A percentile compares a stretch with the other conserved stretches of the same genome.
Evolutionary conservation across 2,888 invertebrate genomes (phyloP).

Genomic region (Pollenia labialis): DNA sequence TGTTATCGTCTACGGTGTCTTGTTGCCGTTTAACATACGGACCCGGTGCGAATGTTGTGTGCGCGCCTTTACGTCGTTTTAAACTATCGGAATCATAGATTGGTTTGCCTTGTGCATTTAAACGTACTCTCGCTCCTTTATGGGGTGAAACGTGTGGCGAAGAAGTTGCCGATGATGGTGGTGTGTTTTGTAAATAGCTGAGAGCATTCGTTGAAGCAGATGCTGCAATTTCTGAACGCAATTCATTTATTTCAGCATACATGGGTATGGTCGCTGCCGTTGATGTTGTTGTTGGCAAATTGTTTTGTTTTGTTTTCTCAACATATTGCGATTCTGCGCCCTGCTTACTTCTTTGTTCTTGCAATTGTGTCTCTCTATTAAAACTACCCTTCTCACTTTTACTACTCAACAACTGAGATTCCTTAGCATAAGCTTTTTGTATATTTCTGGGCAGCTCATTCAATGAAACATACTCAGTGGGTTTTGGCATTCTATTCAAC

Average conservation of each 20-base stretch:
- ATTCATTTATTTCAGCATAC: slow-evolving; percentile 82
- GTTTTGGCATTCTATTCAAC: slow-evolving; percentile 79
- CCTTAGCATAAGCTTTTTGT: slow-evolving; percentile 76
- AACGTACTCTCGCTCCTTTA: slow-evolving; percentile 88
- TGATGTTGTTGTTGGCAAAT: slow-evolving; percentile 59
- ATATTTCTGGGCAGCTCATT: slow-evolving; percentile 89
- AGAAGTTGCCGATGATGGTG: slow-evolving; percentile 67
- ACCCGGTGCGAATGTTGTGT: slow-evolving; percentile 94
- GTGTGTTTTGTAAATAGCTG: slow-evolving; percentile 70
- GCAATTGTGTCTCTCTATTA: slow-evolving; percentile 62
- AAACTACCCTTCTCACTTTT: slow-evolving; percentile 70
- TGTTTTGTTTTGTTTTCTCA: slow-evolving; percentile 67
- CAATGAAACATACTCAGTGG: slow-evolving; percentile 90
- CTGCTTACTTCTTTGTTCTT: slow-evolving; percentile 75
- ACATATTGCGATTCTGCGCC: slow-evolving; percentile 76
- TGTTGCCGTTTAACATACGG: slow-evolving; percentile 90
- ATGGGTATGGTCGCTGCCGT: slow-evolving; percentile 79
- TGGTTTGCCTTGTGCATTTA: slow-evolving; percentile 93
- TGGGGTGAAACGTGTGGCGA: slow-evolving; percentile 72
- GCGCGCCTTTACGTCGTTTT: slow-evolving; percentile 90
- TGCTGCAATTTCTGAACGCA: slow-evolving; percentile 76
- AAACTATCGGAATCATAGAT: slow-evolving; percentile 94
- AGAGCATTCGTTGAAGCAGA: slow-evolving; percentile 66
- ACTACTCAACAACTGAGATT: slow-evolving; percentile 71
- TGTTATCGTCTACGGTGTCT: slow-evolving; percentile 36